Base-by-base conservation (phyloP, 2,888 invertebrate genomes). In the Brenthis daphne region DNA sequence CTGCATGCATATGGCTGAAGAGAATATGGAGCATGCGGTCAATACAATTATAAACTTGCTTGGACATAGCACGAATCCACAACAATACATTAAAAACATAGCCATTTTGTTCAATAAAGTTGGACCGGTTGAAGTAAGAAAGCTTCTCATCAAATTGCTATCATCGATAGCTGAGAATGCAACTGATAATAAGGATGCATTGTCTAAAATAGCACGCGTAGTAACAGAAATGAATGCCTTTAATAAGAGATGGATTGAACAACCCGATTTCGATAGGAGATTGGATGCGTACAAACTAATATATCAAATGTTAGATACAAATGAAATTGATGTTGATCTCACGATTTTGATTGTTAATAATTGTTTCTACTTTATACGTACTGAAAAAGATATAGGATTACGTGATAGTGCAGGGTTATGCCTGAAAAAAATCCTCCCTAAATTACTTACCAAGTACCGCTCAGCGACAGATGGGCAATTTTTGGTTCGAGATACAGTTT, bases 201-300 rank as follows among this genome's bases (percentile, higher is more conserved):
- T 95, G 61, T 90, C 92, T 56, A 89, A 93, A 65, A 91, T 94
- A 65, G 92, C 94, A 0, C 84, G 92, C 14, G 80, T 96, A 14
- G 86, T 96, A 3, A 82, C 84, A 6, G 94, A 96, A 83, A 93
- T 99, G 77, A 99, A 99, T 87, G 96, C 98, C 0, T 98, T 95
- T 94, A 97, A 99, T 86, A 94, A 94, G 57, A 95, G 96, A 73
- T 97, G 97, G 95, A 94, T 99, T n/a, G 98, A 99, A 77, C 98
- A 99, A 82, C 98, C 99, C 0, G 98, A 99, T 88, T 98, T 97
- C 79, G 95, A 96, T 71, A 94, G 94, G 77, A 94, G 99, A 76
- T 92, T 98, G 29, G 95, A 96, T 65, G 96, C 96, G 0, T 97
- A 97, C 77, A 95, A 94, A 77, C 88, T 93, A 76, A 94, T 98